Base-by-base conservation (phyloP, 2,113 vertebrate genomes). In the Toxotes jaculatrix region DNA sequence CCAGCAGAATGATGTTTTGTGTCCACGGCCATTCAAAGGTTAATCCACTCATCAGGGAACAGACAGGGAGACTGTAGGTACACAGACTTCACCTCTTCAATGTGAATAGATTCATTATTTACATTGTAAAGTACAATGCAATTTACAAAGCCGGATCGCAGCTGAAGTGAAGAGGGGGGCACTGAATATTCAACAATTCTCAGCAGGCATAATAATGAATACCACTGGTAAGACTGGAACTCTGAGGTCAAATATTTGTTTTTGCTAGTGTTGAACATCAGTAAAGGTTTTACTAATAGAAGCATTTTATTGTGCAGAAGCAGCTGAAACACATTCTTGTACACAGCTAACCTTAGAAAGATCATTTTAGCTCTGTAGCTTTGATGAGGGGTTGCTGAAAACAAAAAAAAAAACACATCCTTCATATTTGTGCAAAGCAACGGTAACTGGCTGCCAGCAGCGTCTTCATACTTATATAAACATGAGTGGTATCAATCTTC, bases 21-120 rank as follows among this genome's bases (percentile, higher is more conserved):
- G 74, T 40, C 36, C 14, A 4, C 3, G 5, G 38, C 80, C 38
- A 67, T 90, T 92, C 83, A 89, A 68, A 86, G 56, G 82, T 88
- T 86, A 87, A 92, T 80, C n/a, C 56, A 9, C 62, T 87, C 57
- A 64, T 84, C 72, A 16, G 66, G 55, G 16, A 68, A 23, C 34
- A 67, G 34, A 78, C 67, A 75, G 36, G n/a, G 27, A 71, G 53
- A 64, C 40, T 49, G 9, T 11, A 45, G 70, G 32, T 51, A 56
- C 60, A 65, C 55, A 64, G 51, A 61, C 13, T 12, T 43, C 38
- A 40, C 56, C 64, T 66, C 77, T 65, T 55, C 27, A 67, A 38
- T 67, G 45, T 83, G 38, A 74, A 68, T 36, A 65, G 56, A 40
- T n/a, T 59, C 27, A 59, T 21, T n/a, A 87, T 67, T 77, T 79